Evolutionary conservation across 2,888 invertebrate species (phyloP).

Genomic region (Coleophora flavipennella): DNA sequence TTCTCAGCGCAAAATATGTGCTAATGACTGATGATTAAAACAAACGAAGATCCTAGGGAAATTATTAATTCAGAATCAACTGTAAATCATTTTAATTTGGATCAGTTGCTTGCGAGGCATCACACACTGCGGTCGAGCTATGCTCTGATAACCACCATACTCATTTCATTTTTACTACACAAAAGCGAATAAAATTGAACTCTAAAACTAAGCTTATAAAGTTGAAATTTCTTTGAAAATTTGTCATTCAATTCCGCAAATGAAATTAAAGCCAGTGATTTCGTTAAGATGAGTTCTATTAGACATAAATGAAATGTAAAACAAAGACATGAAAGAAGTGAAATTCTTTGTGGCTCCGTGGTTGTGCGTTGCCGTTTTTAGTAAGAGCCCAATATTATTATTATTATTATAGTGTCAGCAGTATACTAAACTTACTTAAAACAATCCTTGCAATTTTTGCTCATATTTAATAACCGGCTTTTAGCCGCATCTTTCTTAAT

Average conservation of each 20-base stretch:
- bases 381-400: too few species aligned
- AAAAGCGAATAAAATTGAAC: slow-evolving; percentile 33
- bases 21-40: slow-evolving; percentile 11
- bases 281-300: slow-evolving; percentile 37
- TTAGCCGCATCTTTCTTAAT: slow-evolving; percentile 49
- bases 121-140: slow-evolving; percentile 46
- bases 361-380: too few species aligned
- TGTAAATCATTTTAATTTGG: slow-evolving; percentile 57
- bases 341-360: slow-evolving; percentile 31
- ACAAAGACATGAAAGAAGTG: slow-evolving; percentile 53
- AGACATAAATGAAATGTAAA: slow-evolving; percentile 51
- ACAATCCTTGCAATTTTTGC: slow-evolving; percentile 58
- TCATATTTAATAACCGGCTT: slow-evolving; percentile 40
- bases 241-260: slow-evolving; percentile 27
- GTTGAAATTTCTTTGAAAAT: slow-evolving; percentile 31
- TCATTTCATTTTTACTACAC: slow-evolving; percentile 63
- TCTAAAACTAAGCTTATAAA: slow-evolving; percentile 42
- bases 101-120: slow-evolving; percentile 53
- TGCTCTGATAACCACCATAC: slow-evolving; percentile 52
- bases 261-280: slow-evolving; percentile 53
- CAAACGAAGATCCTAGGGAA: slow-evolving; percentile 21
- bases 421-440: slow-evolving; percentile 46
- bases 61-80: slow-evolving; percentile 39
- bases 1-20: not conserved
- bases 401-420: not conserved